Base-by-base conservation (phyloP, 1,140 invertebrate species). In the Semibalanus balanoides region DNA sequence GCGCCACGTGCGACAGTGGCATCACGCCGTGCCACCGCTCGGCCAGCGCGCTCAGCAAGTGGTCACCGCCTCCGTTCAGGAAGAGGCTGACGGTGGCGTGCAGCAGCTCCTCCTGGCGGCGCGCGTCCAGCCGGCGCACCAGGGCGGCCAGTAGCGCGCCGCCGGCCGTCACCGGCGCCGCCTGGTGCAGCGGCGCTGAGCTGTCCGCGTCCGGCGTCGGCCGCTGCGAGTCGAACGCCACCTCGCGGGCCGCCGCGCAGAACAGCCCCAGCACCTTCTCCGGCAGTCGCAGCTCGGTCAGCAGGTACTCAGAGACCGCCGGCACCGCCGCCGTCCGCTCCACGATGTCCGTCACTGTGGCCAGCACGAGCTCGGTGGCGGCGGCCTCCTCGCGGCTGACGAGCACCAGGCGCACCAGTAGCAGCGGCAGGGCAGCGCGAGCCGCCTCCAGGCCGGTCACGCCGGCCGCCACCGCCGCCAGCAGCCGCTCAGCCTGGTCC, bases 191-290 rank as follows among this genome's bases (percentile, higher is more conserved):
- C 11, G n/a, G 9, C 3, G n/a, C n/a, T 27, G 22, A 28, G 28
- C 28, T 29, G n/a, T 3, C n/a, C 3, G 3, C 9, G 28, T 72
- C 70, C 28, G 29, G 28, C 11, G 70, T n/a, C 70, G 70, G 70
- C 9, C 70, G 70, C 29, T 5, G 3, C 28, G 70, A n/a, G 19
- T 29, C 70, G 29, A 9, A 30, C n/a, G n/a, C 28, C 70, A 72
- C 70, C 70, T 72, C 70, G 19, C 70, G 70, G 3, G 70, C 70
- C 28, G 70, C 70, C n/a, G 70, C 70, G 70, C 70, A 11, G 29
- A 72, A 72, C 70, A 72, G 70, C 70, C 29, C 70, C 28, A 72
- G 70, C n/a, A 72, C 28, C 29, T 72, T 72, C 28, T 72, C 70
- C 3, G 29, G n/a, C n/a, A 72, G 70, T 11, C 28, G n/a, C 3